These are phyloP conservation scores for Cyanistes caeruleus DNA, from an alignment of 2,113 vertebrate genomes.

Conservation along the genomic window DNA sequence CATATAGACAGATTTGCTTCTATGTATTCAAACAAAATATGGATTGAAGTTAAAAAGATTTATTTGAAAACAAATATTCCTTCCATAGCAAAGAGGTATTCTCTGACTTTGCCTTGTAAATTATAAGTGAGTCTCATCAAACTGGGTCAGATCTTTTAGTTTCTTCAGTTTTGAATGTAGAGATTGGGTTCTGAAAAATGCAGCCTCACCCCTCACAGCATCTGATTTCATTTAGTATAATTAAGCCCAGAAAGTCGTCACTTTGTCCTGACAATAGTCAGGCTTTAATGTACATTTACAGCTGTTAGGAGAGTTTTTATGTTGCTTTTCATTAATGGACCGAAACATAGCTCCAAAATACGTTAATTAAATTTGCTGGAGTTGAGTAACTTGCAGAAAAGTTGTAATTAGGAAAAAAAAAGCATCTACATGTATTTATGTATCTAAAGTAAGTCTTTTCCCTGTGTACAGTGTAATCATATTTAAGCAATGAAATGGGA, in stretches of 20 bases:
- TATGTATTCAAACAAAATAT: background rate
- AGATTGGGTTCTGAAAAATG: conserved; percentile 11
- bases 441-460: conserved; percentile 65
- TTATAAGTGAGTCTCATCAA: background rate
- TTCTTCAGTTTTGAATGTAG: background rate
- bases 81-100: background rate
- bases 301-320: background rate
- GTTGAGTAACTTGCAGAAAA: conserved; percentile 69
- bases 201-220: background rate
- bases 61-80: background rate
- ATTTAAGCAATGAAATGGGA: conserved; percentile 61
- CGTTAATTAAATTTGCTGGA: conserved; percentile 76
- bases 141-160: background rate
- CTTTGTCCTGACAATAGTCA: conserved; percentile 40
- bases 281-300: background rate
- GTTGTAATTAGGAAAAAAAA: conserved; percentile 73
- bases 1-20: background rate
- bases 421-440: conserved; percentile 69
- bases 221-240: conserved; percentile 20
- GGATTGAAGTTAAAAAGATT: background rate
- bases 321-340: conserved; percentile 42
- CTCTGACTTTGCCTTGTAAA: background rate
- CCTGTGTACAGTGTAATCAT: conserved; percentile 60
- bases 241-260: conserved; percentile 5
- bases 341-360: conserved; percentile 65